These are phyloP conservation scores for Mayetiola destructor DNA, from an alignment of 2,888 invertebrate species.

Conservation along the genomic window DNA sequence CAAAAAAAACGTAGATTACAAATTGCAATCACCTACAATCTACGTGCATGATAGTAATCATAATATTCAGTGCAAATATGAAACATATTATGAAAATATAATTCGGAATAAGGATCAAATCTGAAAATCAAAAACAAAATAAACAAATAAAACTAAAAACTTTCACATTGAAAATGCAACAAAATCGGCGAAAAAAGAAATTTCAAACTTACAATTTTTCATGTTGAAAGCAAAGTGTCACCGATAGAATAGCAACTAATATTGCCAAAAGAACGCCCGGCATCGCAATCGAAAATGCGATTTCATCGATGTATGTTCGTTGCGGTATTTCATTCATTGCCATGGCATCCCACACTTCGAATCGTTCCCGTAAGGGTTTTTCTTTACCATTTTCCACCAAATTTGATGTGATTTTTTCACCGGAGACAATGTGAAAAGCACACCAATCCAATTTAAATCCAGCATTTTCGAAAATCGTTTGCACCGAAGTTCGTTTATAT, in stretches of 20 bases:
- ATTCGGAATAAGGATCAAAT: constrained; percentile 27
- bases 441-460: constrained; percentile 80
- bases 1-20: too few relatives aligned
- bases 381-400: constrained; percentile 26
- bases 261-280: constrained; percentile 53
- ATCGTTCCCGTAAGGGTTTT: constrained; percentile 28
- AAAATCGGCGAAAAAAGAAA: constrained; percentile 13
- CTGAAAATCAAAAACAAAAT: constrained; percentile 20
- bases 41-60: too few relatives aligned
- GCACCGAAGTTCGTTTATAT: constrained; percentile 73
- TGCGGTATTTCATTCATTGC: constrained; percentile 45
- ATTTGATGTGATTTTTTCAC: constrained; percentile 21
- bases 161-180: background rate
- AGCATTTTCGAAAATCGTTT: constrained; percentile 63
- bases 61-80: constrained; percentile 22
- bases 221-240: constrained; percentile 60
- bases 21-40: too few relatives aligned
- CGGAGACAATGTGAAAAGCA: constrained; percentile 60
- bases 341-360: constrained; percentile 48
- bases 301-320: constrained; percentile 53
- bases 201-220: constrained; percentile 54
- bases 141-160: background rate
- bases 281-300: constrained; percentile 53
- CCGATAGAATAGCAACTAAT: constrained; percentile 49
- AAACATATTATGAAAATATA: constrained; percentile 29